These are phyloP conservation scores for Acleris cristana DNA, from an alignment of 2,888 invertebrate genomes.

Conservation along the genomic window DNA sequence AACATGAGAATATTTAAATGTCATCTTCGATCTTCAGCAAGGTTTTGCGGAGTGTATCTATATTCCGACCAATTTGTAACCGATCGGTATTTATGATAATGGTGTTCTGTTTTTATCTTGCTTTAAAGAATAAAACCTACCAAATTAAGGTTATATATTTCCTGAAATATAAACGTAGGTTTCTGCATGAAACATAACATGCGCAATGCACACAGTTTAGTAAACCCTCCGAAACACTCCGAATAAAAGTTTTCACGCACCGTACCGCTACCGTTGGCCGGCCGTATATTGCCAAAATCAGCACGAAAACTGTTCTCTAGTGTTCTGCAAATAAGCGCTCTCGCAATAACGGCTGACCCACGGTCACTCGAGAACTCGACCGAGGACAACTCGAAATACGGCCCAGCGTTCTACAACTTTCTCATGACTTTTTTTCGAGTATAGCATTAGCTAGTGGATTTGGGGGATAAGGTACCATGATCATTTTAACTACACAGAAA, in stretches of 20 bases:
- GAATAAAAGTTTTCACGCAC: conserved; percentile 30
- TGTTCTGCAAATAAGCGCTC: conserved; percentile 70
- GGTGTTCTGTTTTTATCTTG: too few species aligned
- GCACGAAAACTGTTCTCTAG: conserved; percentile 67
- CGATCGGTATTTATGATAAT: too few species aligned
- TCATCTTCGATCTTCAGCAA: too few species aligned
- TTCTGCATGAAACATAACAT: too few species aligned
- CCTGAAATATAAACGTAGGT: too few species aligned
- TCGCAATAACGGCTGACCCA: conserved; percentile 64
- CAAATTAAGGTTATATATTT: too few species aligned
- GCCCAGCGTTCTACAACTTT: conserved; percentile 57
- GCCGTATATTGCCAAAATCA: conserved; percentile 66
- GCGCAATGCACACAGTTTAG: not conserved
- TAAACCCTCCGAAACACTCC: conserved; percentile 22
- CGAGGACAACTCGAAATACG: conserved; percentile 65
- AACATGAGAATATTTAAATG: too few species aligned
- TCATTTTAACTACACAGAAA: not conserved
- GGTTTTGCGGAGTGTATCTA: too few species aligned
- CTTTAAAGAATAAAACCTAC: too few species aligned
- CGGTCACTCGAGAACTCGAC: conserved; percentile 67
- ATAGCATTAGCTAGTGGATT: conserved; percentile 60
- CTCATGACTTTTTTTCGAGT: conserved; percentile 69
- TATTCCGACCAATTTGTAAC: too few species aligned
- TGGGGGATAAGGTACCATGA: conserved; percentile 1
- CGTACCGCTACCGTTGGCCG: conserved; percentile 26